Evolutionary conservation across 2,797 vertebrate genomes (phyloP).

Genomic region (Darevskia mixta): DNA sequence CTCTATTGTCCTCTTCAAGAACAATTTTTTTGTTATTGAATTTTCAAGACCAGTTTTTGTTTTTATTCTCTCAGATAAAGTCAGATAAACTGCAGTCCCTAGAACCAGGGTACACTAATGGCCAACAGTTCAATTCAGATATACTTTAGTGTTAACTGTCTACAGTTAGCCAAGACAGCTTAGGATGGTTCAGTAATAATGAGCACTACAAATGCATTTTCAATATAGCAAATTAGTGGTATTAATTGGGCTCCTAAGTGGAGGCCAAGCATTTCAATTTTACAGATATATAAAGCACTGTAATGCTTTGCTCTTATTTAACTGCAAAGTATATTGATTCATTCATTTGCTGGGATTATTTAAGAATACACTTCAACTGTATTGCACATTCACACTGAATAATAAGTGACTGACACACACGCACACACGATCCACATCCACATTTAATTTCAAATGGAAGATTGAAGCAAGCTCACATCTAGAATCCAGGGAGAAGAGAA

Average conservation of each 20-base stretch:
- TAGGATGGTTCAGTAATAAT: slow-evolving; percentile 1
- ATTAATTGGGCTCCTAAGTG: slow-evolving; percentile 32
- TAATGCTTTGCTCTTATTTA: slow-evolving; percentile 36
- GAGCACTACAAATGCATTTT: slow-evolving; percentile 28
- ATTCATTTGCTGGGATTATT: slow-evolving; percentile 35
- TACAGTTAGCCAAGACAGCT: background rate
- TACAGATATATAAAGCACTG: slow-evolving; percentile 25
- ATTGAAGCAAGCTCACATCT: slow-evolving; percentile 14
- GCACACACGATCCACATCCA: slow-evolving; percentile 9
- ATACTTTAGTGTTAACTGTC: background rate
- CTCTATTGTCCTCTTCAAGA: background rate
- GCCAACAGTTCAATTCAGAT: background rate
- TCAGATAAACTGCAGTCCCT: background rate
- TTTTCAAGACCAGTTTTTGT: background rate
- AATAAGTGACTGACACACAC: slow-evolving; percentile 15
- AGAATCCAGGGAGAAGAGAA: background rate
- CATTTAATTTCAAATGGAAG: slow-evolving; percentile 4
- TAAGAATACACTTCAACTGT: slow-evolving; percentile 40
- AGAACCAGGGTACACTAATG: background rate
- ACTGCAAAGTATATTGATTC: slow-evolving; percentile 44
- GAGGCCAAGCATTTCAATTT: slow-evolving; percentile 22
- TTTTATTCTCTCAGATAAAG: background rate
- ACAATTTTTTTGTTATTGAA: too few relatives aligned
- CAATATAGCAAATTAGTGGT: slow-evolving; percentile 26
- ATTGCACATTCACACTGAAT: slow-evolving; percentile 37